These are phyloP conservation scores for Ciconia boyciana DNA, from an alignment of 2,113 vertebrate species.

Conservation along the genomic window DNA sequence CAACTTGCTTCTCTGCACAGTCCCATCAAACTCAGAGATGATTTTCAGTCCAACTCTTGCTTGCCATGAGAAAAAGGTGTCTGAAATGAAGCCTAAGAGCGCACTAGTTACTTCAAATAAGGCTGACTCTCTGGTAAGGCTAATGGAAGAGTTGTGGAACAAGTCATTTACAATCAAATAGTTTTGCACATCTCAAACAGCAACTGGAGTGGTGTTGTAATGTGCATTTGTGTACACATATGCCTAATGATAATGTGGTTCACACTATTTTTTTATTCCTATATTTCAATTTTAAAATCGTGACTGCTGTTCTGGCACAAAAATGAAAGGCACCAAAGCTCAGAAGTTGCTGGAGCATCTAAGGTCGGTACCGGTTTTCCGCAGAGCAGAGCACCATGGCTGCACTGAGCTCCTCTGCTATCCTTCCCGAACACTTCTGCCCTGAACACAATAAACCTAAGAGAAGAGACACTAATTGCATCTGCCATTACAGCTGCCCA, in stretches of 20 bases:
- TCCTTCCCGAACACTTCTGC: not conserved
- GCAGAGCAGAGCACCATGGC: not conserved
- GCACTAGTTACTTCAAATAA: not conserved
- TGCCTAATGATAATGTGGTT: not conserved
- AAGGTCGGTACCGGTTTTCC: not conserved
- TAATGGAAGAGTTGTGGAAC: not conserved
- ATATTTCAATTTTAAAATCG: not conserved
- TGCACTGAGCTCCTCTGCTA: not conserved
- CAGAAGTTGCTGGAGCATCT: not conserved
- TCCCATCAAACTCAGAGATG: not conserved
- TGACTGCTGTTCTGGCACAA: not conserved
- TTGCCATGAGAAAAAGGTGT: not conserved
- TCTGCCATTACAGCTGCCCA: not conserved
- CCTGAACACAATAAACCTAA: not conserved
- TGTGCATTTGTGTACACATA: accelerated
- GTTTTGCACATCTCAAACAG: not conserved
- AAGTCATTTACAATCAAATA: not conserved
- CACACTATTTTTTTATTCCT: not conserved
- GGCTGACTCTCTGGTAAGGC: not conserved
- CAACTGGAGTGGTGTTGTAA: not conserved
- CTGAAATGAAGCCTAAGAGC: not conserved
- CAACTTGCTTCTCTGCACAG: not conserved
- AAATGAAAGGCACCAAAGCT: not conserved
- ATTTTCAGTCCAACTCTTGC: not conserved
- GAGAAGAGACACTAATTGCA: not conserved